phyloP scores from a whole-genome alignment of 2,113 vertebrate genomes.

The Agapornis roseicollis region DNA sequence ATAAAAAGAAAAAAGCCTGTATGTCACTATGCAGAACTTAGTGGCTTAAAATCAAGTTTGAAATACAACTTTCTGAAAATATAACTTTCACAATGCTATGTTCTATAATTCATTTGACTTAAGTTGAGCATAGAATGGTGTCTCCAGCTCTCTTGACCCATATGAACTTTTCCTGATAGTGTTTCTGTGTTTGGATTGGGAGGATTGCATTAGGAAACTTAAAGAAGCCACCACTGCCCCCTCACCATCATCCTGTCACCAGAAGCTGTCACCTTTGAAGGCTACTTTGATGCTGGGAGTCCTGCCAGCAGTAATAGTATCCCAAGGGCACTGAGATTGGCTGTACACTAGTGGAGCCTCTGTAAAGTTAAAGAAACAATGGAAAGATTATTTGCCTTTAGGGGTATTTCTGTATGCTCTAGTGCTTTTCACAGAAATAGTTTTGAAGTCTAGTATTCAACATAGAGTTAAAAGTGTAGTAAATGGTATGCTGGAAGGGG shows the following conservation, averaged over 20 bases:
- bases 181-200: neutral
- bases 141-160: neutral
- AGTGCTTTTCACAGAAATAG: neutral
- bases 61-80: neutral
- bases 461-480: neutral
- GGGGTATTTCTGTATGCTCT: neutral
- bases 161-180: neutral
- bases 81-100: neutral
- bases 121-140: neutral
- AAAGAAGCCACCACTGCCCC: neutral
- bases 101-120: neutral
- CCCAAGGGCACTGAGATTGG: neutral
- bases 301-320: neutral
- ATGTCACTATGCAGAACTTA: neutral
- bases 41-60: neutral
- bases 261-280: neutral
- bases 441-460: neutral
- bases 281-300: neutral
- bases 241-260: neutral
- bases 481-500: neutral
- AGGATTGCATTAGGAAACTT: neutral
- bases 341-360: neutral
- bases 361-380: neutral
- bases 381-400: neutral
- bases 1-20: neutral